Percentiles rank a stretch among this genome's conserved stretches.
phyloP scores from a whole-genome alignment of 2,797 vertebrate species.

The Botia almorhae region DNA sequence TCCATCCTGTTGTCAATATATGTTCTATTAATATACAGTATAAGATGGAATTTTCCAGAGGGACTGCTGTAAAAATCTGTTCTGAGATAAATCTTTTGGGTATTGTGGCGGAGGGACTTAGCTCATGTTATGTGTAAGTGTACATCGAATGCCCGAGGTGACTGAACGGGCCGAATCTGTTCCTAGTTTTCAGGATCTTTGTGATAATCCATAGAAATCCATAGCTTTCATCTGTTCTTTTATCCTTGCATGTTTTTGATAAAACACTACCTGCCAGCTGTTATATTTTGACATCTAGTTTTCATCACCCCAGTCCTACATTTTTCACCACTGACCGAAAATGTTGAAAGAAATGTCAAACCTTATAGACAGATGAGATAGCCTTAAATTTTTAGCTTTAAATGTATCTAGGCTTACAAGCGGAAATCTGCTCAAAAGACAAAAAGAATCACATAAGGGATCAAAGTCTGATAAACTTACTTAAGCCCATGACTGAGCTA shows the following conservation, averaged over 20 bases:
- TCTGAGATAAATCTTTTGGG: neutral
- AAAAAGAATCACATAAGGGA: neutral
- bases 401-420: neutral
- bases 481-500: slow-evolving; percentile 5
- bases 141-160: neutral
- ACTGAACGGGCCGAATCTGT: neutral
- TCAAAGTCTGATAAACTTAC: neutral
- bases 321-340: slow-evolving; percentile 27
- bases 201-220: slow-evolving; percentile 9
- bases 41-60: neutral
- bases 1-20: neutral
- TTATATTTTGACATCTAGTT: slow-evolving; percentile 50
- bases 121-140: neutral
- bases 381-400: neutral
- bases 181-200: slow-evolving; percentile 12
- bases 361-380: neutral
- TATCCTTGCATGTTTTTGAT: slow-evolving; percentile 9
- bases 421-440: neutral
- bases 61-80: neutral
- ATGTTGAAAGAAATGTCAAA: neutral
- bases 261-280: slow-evolving; percentile 38
- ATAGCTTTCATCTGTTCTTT: neutral
- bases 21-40: slow-evolving; percentile 3
- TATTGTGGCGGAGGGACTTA: neutral
- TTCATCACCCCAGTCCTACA: slow-evolving; percentile 32